Conservation (phyloP, 1,140 invertebrate species). For the Drosophila repleta region DNA sequence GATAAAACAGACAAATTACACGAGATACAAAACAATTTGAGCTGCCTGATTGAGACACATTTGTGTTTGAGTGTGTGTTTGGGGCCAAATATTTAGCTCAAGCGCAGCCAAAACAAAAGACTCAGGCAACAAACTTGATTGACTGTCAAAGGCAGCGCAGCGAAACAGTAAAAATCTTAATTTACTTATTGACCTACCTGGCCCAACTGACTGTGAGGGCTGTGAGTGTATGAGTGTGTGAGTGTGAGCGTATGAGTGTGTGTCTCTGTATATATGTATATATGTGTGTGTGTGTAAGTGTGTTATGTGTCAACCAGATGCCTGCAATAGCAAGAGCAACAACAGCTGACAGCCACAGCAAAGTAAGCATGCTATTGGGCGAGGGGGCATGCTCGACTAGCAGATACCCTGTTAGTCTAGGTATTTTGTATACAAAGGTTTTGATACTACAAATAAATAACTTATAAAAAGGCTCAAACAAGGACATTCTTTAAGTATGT, state of each 20-base stretch:
- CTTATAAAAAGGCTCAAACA: no score
- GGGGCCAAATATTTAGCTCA: constrained; percentile 1
- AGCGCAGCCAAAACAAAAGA: constrained; percentile 27
- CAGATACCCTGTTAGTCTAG: no score
- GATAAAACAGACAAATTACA: no score
- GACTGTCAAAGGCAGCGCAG: constrained; percentile 13
- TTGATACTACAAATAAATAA: no score
- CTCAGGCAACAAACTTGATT: constrained; percentile 48
- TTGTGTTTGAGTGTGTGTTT: neutral
- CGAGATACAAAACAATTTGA: neutral
- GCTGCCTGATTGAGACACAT: neutral
- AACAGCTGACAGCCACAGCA: neutral
- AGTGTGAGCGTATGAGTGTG: constrained; percentile 34
- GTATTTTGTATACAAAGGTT: no score
- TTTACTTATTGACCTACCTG: constrained; percentile 31
- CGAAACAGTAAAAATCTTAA: neutral
- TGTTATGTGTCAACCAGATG: constrained; percentile 37
- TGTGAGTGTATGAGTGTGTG: constrained; percentile 32
- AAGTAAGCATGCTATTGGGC: no score
- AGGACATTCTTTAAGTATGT: no score
- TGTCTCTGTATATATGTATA: constrained; percentile 36
- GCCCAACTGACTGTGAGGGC: constrained; percentile 32
- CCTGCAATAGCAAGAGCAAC: constrained; percentile 6
- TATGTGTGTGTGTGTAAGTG: constrained; percentile 37
- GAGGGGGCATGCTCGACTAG: no score